Evolutionary conservation across 2,888 invertebrate genomes (phyloP), one percentile per base, ranked within the genome.

Genomic region (Alviniconcha strummeri): DNA sequence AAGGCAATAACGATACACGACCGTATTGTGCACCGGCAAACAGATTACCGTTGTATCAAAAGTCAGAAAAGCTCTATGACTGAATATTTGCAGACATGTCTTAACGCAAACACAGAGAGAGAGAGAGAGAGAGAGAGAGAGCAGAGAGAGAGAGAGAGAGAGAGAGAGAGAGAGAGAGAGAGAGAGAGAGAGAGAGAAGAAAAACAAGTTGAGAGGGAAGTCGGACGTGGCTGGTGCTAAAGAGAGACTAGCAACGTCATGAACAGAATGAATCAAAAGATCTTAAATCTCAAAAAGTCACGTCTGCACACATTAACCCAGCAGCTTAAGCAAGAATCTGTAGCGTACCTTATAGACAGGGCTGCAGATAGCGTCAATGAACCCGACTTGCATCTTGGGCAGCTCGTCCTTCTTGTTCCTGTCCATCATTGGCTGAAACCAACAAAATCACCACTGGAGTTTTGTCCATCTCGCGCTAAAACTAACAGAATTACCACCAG

Each of bases 311-410:
- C 36, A 36, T 36, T 36, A 36, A 36, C 0, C 36, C 36, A 36
- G 36, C 36, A 36, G 36, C 36, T 36, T 36, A 36, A 36, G 36
- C 36, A 36, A 3, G 36, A 36, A 36, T 36, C 36, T 11, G 60
- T 11, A 60, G 55, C 92, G 79, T 87, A 93, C 93, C 90, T 92
- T 87, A 87, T 93, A 93, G n/a, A 93, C 91, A 60, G 93, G 93
- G 56, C 91, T 84, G 87, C 93, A 93, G 71, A 93, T 92, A 80
- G 98, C 97, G 94, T 98, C 98, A 88, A 98, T 98, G 94, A 98
- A 98, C 90, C 96, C 97, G 87, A 98, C 92, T 88, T 93, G 93
- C 93, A 93, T 93, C 80, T 89, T 90, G 67, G 93, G 93, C 17
- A 93, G 87, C 81, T 92, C 91, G 86, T 93, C 92, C 84, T 92